These are phyloP conservation scores for Maniola hyperantus DNA, from an alignment of 2,888 invertebrate genomes.

Conservation along the genomic window DNA sequence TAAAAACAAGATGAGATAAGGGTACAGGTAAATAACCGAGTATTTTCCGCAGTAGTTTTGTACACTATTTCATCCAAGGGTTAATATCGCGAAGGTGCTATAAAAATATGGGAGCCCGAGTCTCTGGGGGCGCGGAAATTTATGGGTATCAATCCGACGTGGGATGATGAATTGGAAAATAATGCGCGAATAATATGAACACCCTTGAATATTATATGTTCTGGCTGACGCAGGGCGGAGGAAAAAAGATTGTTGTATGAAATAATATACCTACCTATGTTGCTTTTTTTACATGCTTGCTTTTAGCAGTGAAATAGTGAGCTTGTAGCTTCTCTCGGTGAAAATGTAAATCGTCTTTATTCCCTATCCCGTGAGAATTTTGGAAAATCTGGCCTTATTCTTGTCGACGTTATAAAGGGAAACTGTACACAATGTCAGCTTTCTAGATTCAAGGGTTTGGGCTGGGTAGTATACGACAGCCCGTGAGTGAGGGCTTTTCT, in stretches of 20 bases:
- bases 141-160: constrained; percentile 45
- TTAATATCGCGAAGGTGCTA: constrained; percentile 41
- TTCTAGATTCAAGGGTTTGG: too few species aligned
- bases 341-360: too few species aligned
- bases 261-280: not conserved
- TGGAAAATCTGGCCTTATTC: too few species aligned
- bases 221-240: constrained; percentile 28
- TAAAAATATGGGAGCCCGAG: constrained; percentile 35
- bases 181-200: constrained; percentile 41
- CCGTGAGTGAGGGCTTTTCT: too few species aligned
- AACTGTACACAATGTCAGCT: too few species aligned
- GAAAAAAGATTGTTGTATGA: not conserved
- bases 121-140: constrained; percentile 39
- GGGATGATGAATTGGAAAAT: constrained; percentile 43
- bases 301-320: too few species aligned
- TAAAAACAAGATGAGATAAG: too few species aligned
- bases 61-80: constrained; percentile 39
- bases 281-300: too few species aligned
- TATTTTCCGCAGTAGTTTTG: constrained; percentile 32
- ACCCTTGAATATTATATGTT: constrained; percentile 43
- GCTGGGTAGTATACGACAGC: too few species aligned
- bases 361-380: too few species aligned
- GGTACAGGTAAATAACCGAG: constrained; percentile 22
- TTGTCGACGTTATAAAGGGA: too few species aligned
- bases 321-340: too few species aligned